Conservation (phyloP, 2,888 invertebrate genomes). For the Diarsia rubi region DNA sequence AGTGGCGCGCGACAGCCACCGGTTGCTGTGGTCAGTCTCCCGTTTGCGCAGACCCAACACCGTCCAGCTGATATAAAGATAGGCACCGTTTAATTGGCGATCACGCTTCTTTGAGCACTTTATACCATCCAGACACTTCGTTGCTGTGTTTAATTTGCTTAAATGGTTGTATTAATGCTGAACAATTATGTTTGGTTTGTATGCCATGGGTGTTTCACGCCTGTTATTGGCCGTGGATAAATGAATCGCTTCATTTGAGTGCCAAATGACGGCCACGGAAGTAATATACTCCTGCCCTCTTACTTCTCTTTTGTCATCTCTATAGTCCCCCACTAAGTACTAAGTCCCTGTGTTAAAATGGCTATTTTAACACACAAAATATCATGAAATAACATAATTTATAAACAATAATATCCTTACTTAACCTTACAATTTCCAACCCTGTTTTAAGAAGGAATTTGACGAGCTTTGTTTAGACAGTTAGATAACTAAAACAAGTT, state of each 20-base stretch:
- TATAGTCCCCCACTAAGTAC: neutral
- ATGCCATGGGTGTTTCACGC: conserved; percentile 16
- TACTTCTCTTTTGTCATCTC: neutral
- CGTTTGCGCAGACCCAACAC: conserved; percentile 59
- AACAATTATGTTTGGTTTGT: conserved; percentile 23
- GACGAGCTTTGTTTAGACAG: neutral
- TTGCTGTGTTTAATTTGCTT: conserved; percentile 56
- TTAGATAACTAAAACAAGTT: neutral
- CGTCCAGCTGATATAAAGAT: conserved; percentile 53
- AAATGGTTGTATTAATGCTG: conserved; percentile 31
- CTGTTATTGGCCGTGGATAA: neutral
- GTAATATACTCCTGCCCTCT: neutral
- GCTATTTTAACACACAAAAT: neutral
- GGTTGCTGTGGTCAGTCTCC: no score
- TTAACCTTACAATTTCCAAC: no score
- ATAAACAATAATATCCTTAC: no score
- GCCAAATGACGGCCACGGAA: neutral
- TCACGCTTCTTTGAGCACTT: conserved; percentile 65
- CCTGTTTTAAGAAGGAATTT: neutral
- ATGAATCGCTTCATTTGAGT: neutral
- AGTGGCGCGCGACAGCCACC: no score
- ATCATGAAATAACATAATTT: neutral
- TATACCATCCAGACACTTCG: conserved; percentile 54
- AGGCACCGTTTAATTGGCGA: conserved; percentile 66
- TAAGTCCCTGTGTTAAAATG: no score